Evolutionary conservation across 2,888 invertebrate genomes (phyloP).

Genomic region (Limnephilus auricula): DNA sequence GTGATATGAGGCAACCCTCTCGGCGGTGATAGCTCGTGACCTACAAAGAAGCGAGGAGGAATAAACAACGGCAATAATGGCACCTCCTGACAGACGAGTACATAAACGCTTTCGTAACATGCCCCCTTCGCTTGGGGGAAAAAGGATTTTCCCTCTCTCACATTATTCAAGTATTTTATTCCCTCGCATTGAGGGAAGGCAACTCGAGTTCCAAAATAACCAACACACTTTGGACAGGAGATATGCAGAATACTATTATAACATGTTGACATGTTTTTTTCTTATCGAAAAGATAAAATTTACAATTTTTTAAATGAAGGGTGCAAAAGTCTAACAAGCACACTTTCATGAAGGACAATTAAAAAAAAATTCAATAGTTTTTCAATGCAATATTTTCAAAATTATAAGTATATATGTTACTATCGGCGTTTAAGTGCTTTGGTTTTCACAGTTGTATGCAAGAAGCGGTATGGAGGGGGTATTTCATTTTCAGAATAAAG

Average conservation of each 20-base stretch:
- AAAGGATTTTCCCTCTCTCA: neutral
- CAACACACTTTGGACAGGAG: neutral
- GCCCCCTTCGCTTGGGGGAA: constrained; percentile 7
- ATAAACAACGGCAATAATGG: constrained; percentile 65
- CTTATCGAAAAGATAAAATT: neutral
- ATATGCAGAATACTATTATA: neutral
- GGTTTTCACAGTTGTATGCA: too few species aligned
- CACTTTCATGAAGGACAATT: too few species aligned
- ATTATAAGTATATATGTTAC: too few species aligned
- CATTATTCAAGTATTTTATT: neutral
- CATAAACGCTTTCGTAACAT: constrained; percentile 50
- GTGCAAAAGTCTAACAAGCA: too few species aligned
- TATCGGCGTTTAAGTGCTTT: too few species aligned
- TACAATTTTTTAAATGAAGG: neutral
- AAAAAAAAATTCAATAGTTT: too few species aligned
- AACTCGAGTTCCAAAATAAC: neutral
- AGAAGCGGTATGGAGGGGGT: too few species aligned
- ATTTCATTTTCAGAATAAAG: too few species aligned
- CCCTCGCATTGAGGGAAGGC: neutral
- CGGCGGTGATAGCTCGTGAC: constrained; percentile 63
- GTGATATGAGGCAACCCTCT: constrained; percentile 52
- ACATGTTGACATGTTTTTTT: neutral
- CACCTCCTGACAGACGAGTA: constrained; percentile 56
- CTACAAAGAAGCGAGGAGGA: constrained; percentile 63
- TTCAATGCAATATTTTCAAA: too few species aligned